Conservation (phyloP, 2,888 invertebrate genomes). For the Agrotis exclamationis region DNA sequence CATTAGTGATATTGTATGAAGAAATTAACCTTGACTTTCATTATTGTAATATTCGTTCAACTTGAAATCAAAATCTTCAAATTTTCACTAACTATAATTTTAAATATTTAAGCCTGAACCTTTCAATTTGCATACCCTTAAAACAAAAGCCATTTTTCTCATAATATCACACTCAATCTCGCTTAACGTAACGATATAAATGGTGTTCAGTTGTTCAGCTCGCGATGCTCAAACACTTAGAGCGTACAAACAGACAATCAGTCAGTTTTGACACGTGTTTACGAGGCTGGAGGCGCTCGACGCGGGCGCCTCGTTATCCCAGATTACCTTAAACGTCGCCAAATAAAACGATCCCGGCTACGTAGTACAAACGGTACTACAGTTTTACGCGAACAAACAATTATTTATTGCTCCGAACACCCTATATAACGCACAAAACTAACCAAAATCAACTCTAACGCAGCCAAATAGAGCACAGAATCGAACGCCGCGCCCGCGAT, state of each 20-base stretch:
- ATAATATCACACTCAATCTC: constrained; percentile 57
- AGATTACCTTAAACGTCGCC: constrained; percentile 84
- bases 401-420: constrained; percentile 88
- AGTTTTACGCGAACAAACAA: constrained; percentile 90
- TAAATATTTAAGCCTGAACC: not conserved
- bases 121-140: constrained; percentile 20
- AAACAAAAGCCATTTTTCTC: constrained; percentile 45
- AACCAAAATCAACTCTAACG: constrained; percentile 73
- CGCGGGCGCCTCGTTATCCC: constrained; percentile 80
- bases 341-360: constrained; percentile 80
- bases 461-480: constrained; percentile 68
- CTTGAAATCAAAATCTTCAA: not conserved
- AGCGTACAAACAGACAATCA: constrained; percentile 66
- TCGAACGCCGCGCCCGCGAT: constrained; percentile 67
- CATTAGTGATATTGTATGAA: not conserved
- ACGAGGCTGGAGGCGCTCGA: constrained; percentile 64
- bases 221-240: constrained; percentile 64
- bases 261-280: constrained; percentile 74
- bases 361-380: constrained; percentile 84
- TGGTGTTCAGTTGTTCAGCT: constrained; percentile 48
- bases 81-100: not conserved
- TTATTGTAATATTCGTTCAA: no score
- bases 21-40: not conserved
- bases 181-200: constrained; percentile 57
- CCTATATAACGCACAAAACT: constrained; percentile 70